These are phyloP conservation scores for Eurystomus gularis DNA, from an alignment of 2,113 vertebrate species.

Conservation along the genomic window DNA sequence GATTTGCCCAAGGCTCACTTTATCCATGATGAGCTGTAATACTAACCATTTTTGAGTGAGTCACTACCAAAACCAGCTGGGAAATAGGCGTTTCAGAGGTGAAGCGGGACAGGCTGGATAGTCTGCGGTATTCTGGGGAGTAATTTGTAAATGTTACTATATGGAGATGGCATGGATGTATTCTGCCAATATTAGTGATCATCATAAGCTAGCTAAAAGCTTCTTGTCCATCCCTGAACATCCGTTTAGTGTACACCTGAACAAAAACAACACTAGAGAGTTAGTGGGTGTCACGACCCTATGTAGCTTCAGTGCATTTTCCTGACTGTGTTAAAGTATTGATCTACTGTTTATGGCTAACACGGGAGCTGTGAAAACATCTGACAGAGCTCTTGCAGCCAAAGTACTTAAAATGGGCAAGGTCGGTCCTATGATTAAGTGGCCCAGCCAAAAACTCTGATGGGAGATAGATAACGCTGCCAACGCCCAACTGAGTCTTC, in stretches of 20 bases:
- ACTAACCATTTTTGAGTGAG: slow-evolving; percentile 6
- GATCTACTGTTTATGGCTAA: not conserved
- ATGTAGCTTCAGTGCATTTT: not conserved
- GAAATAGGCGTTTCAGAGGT: not conserved
- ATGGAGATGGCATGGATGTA: not conserved
- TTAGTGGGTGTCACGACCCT: not conserved
- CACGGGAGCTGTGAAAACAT: not conserved
- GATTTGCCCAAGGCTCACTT: slow-evolving; percentile 4
- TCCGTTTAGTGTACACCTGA: not conserved
- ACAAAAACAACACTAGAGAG: not conserved
- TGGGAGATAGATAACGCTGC: not conserved
- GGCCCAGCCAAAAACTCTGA: not conserved
- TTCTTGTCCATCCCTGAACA: not conserved
- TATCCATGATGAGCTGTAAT: slow-evolving; percentile 1
- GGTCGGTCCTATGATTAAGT: not conserved
- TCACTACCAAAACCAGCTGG: slow-evolving; percentile 1
- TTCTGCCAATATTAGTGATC: not conserved
- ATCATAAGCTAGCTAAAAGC: not conserved
- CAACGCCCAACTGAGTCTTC: not conserved
- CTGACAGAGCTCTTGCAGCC: not conserved
- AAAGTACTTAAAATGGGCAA: not conserved
- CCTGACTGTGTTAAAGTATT: not conserved
- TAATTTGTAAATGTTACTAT: not conserved
- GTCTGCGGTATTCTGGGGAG: not conserved
- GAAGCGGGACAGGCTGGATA: not conserved